Base-by-base conservation (phyloP, 2,888 invertebrate species). In the Orthonevra nobilis region DNA sequence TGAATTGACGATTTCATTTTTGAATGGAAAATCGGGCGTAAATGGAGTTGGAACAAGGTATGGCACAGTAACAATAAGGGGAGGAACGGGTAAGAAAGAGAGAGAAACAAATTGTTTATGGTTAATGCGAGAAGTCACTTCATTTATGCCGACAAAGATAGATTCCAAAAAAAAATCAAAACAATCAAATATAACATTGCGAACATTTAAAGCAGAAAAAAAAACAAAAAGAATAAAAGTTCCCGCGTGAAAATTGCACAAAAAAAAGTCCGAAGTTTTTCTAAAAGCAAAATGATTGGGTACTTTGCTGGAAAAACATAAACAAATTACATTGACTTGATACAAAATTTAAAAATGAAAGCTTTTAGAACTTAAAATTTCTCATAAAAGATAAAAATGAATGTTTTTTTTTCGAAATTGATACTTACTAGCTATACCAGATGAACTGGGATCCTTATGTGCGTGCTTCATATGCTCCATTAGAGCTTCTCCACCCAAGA, bases 401-500 rank as follows among this genome's bases (percentile, higher is more conserved):
- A 30, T 42, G 6, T 40, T 20, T 23, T 52, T 12, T 46, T 32
- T 23, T 44, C 46, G 14, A 28, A 77, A 32, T 81, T 81, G 66
- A 81, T 83, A 83, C 83, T 83, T 83, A 83, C 83, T 83, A 68
- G 79, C 68, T 42, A 82, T 82, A 15, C 82, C 82, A 1, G 83
- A 77, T 20, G 82, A 74, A 50, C 82, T 95, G 32, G 96, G 96
- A 87, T 97, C 97, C 91, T 97, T 97, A 90, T 97, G 97, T 60
- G 95, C 95, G 88, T 95, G 95, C 90, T 97, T 97, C 97, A 97
- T 97, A 89, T 97, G 97, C 90, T 97, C 97, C 92, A 97, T 96
- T 79, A 97, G 92, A 66, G 96, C 95, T 90, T 97, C 97, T 82
- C 95, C 95, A 83, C 96, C 96, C 86, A 97, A 93, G 90, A 97